Evolutionary conservation across 1,140 invertebrate genomes (phyloP), one percentile per base, ranked within the genome.

Genomic region (Schlechtendalia chinensis): DNA sequence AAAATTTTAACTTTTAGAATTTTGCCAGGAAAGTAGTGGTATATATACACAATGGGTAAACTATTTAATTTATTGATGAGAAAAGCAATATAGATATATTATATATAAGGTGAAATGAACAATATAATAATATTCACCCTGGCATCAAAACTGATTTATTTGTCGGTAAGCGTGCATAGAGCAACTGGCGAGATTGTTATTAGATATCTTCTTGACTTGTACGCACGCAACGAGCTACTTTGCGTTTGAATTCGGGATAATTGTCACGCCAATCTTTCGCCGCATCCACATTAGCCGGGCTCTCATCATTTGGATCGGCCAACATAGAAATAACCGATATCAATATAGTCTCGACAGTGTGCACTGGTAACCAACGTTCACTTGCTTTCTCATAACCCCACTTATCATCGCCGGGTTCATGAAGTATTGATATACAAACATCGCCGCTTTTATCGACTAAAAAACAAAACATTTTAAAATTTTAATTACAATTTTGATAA

Each of bases 281-380:
- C 85, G 98, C 98, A 92, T 99, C 98, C 83, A 99, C 97, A 91
- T 99, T 99, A 84, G 98, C 98, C 84, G 98, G 98, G 88, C 96
- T 98, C 90, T 99, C 97, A 89, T 98, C 97, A 88, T 99, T 99
- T 80, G 98, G 98, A 90, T 99, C 98, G 84, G 98, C 96, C 85
- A 99, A 89, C 97, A 99, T 99, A 85, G 97, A 99, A 88, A 99
- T 99, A 85, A 99, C 96, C 88, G 94, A 97, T 88, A 98, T 96
- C 85, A 98, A 90, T 86, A 99, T 99, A 83, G 97, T 99, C 89
- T 99, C 98, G 84, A 99, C 98, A 84, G 98, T 99, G 87, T 99
- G 98, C 82, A 99, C 96, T 77, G 98, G 98, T 86, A 99, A 88
- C 98, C 98, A 99, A 87, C 98, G 90, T 87, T 99, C 98, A 71